A percentile compares a stretch with the other conserved stretches of the same genome.
Evolutionary conservation across 2,113 vertebrate species (phyloP).

Genomic region (Sphyrna mokarran): DNA sequence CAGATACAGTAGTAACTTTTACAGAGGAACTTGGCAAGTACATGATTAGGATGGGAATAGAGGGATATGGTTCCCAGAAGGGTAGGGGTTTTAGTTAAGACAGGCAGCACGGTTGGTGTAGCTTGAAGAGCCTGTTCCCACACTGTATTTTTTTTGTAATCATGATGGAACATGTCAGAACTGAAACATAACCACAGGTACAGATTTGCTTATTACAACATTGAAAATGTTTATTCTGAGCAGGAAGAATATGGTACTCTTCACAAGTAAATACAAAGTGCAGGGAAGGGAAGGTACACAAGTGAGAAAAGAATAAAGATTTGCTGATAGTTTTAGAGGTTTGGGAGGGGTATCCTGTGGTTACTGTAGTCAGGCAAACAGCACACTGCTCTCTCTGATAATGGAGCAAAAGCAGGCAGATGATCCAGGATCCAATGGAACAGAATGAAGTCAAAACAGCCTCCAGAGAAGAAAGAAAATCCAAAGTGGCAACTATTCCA

Average conservation of each 20-base stretch:
- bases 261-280: not conserved
- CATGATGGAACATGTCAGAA: too few relatives aligned
- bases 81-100: too few relatives aligned
- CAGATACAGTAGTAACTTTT: too few relatives aligned
- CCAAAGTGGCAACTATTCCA: not conserved
- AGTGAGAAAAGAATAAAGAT: not conserved
- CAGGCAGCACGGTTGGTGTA: too few relatives aligned
- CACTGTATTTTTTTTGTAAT: too few relatives aligned
- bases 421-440: not conserved
- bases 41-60: too few relatives aligned
- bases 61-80: too few relatives aligned
- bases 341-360: not conserved
- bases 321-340: not conserved
- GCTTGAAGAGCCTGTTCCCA: too few relatives aligned
- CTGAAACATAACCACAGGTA: too few relatives aligned
- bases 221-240: not conserved
- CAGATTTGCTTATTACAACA: too few relatives aligned
- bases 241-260: not conserved
- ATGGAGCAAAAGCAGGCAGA: not conserved
- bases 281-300: not conserved
- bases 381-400: not conserved
- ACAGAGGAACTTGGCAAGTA: too few relatives aligned
- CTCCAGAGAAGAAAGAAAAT: not conserved
- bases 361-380: not conserved
- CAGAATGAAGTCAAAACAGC: not conserved